Conservation (phyloP, 2,888 invertebrate species). For the Microctonus brassicae region DNA sequence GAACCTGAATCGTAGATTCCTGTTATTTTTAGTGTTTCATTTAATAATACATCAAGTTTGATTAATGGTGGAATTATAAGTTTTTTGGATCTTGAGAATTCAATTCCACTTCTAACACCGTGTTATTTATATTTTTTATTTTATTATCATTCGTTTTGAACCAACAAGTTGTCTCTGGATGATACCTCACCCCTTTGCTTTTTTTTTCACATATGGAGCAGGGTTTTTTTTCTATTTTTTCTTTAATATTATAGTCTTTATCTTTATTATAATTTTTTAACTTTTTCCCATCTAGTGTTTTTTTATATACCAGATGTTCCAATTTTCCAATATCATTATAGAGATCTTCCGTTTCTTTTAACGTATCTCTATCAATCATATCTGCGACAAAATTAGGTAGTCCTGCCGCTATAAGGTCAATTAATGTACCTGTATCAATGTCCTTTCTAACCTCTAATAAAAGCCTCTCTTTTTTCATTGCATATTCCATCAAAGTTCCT, state of each 20-base stretch:
- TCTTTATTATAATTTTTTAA: no score
- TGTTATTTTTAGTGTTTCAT: constrained; percentile 24
- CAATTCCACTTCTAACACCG: not conserved
- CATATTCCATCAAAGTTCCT: not conserved
- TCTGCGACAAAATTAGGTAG: constrained; percentile 49
- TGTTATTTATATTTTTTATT: not conserved
- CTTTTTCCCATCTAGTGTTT: constrained; percentile 37
- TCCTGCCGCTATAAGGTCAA: constrained; percentile 28
- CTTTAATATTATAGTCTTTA: not conserved
- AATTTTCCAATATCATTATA: constrained; percentile 51
- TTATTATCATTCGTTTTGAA: not conserved
- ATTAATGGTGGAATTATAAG: constrained; percentile 36
- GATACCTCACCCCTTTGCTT: not conserved
- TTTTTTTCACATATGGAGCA: not conserved
- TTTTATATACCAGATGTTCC: constrained; percentile 51
- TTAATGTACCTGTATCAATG: not conserved
- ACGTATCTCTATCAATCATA: constrained; percentile 50
- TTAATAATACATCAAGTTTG: constrained; percentile 33
- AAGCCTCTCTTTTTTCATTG: not conserved
- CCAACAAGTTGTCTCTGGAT: not conserved
- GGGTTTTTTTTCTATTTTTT: not conserved
- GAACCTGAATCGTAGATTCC: constrained; percentile 37
- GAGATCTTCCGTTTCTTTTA: constrained; percentile 48
- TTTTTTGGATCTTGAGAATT: constrained; percentile 36
- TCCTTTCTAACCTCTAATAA: not conserved